Evolutionary conservation across 2,888 invertebrate genomes (phyloP), one percentile per base, ranked within the genome.

Genomic region (Panorpa germanica): DNA sequence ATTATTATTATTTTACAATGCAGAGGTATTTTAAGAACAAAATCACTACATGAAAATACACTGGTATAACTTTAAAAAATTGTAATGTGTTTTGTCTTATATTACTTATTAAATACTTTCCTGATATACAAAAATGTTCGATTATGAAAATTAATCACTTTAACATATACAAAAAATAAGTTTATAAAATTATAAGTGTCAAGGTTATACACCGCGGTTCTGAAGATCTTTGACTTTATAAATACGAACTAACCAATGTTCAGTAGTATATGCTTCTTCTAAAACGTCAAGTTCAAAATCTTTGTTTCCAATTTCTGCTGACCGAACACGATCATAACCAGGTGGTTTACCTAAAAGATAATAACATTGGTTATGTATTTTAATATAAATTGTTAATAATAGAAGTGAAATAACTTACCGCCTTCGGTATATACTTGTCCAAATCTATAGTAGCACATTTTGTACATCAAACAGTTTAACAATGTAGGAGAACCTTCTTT

Each of bases 181-280:
- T n/a, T n/a, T n/a, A n/a, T n/a, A 20, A 14, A 18, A 16, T 13
- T 18, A 22, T 25, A 33, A 24, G 8, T 17, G 8, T 15, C n/a
- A 8, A 31, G 16, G 39, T 65, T 62, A 82, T 37, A 70, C 69
- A 25, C 86, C 86, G 43, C 86, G 64, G 57, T 95, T 95, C 36
- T 80, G 76, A 40, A 91, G 61, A 54, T 86, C 81, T 60, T 95
- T 95, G 19, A 96, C 95, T 65, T 90, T 90, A 59, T 95, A 96
- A 48, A 96, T 91, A 45, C 96, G 71, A 33, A 96, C 96, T 27
- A 98, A 69, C 96, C 96, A 98, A 58, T 98, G 95, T 53, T 98
- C 96, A 0, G 95, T 91, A 11, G 96, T 98, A 58, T 95, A 96
- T 2, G 96, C 96, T 59, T 98, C 96, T 54, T 98, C 96, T n/a